Conservation (phyloP, 2,113 vertebrate species). For the Salminus brasiliensis region DNA sequence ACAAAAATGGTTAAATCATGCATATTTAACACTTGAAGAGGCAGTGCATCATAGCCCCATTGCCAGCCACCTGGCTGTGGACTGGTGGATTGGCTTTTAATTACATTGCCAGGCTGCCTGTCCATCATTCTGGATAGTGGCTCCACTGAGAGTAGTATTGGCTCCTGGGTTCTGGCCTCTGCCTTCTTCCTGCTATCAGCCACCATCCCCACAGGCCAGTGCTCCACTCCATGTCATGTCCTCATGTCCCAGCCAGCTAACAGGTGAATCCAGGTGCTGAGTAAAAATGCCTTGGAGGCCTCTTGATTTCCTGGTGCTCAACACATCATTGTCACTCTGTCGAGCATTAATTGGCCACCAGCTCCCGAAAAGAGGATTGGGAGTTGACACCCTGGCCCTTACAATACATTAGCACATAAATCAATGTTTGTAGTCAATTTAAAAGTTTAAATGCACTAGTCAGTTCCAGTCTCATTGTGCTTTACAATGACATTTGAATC, state of each 20-base stretch:
- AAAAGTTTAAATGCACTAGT: slow-evolving; percentile 10
- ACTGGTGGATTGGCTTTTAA: slow-evolving; percentile 44
- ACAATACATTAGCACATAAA: slow-evolving; percentile 17
- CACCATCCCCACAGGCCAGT: background rate
- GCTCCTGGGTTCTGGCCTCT: background rate
- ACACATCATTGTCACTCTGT: background rate
- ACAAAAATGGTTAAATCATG: slow-evolving; percentile 14
- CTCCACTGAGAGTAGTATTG: slow-evolving; percentile 19
- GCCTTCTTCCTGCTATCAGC: slow-evolving; percentile 22
- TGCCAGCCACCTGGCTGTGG: slow-evolving; percentile 4
- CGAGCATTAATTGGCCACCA: background rate
- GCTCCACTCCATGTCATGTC: background rate
- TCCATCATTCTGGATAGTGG: slow-evolving; percentile 8
- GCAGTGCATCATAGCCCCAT: background rate
- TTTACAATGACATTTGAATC: background rate
- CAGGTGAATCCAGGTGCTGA: slow-evolving; percentile 12
- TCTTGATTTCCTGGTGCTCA: slow-evolving; percentile 6
- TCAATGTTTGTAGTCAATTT: slow-evolving; percentile 31
- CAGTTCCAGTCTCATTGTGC: background rate
- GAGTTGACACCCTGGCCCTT: background rate
- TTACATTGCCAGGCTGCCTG: slow-evolving; percentile 30
- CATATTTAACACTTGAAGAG: slow-evolving; percentile 33
- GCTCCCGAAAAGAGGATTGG: background rate
- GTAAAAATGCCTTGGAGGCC: slow-evolving; percentile 3
- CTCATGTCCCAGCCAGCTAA: background rate